Conservation (phyloP, 64 coral and sea anemone genomes). For the Pachyseris speciosa region DNA sequence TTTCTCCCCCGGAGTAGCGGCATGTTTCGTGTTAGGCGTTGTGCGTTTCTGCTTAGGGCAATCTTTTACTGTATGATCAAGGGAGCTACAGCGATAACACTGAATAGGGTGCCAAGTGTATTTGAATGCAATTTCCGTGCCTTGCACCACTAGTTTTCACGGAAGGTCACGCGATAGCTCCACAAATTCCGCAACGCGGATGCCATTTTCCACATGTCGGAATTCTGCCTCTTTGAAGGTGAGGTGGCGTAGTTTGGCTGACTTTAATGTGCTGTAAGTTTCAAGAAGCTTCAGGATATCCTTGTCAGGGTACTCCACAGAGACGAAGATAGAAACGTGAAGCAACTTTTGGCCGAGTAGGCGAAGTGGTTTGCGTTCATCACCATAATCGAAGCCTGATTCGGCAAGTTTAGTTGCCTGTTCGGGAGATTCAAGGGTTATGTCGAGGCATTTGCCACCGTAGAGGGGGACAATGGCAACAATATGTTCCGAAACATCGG, state of each 20-base stretch:
- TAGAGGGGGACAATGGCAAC: background rate
- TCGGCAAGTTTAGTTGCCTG: background rate
- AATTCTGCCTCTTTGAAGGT: background rate
- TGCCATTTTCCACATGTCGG: background rate
- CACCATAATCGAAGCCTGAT: background rate
- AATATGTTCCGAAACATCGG: background rate
- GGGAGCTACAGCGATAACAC: background rate
- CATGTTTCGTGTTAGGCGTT: background rate
- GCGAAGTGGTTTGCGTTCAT: background rate
- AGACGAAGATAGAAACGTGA: background rate
- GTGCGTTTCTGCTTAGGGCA: background rate
- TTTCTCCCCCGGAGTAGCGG: background rate
- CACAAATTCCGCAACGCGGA: background rate
- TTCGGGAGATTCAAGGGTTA: background rate
- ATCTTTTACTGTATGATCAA: background rate
- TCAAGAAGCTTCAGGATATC: background rate
- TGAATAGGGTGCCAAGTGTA: background rate
- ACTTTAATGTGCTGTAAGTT: background rate
- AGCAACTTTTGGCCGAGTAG: background rate
- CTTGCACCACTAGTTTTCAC: background rate
- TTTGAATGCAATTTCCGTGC: background rate
- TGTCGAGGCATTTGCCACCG: background rate
- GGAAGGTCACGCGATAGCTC: background rate
- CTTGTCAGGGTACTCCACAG: background rate
- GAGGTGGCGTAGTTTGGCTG: background rate